Evolutionary conservation across 2,888 invertebrate species (phyloP).

Genomic region (Sinohyriopsis cumingii): DNA sequence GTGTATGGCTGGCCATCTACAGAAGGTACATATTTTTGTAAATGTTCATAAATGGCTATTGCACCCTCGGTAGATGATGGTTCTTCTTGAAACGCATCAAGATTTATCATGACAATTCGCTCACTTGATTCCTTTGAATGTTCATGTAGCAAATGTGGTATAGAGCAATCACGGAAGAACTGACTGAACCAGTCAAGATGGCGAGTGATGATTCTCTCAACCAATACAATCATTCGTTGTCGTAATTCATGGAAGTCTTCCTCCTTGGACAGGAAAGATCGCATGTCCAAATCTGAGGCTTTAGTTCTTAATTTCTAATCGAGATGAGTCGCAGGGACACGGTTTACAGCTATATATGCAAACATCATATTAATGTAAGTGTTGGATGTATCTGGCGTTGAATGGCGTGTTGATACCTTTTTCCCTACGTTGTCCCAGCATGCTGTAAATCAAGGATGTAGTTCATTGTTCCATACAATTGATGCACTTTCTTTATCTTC

Average conservation of each 20-base stretch:
- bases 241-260: too few species aligned
- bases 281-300: too few species aligned
- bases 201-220: slow-evolving; percentile 13
- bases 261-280: too few species aligned
- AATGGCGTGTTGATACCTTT: slow-evolving; percentile 18
- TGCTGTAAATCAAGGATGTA: slow-evolving; percentile 18
- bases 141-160: slow-evolving; percentile 19
- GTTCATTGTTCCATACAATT: not conserved
- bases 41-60: slow-evolving; percentile 14
- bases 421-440: slow-evolving; percentile 35
- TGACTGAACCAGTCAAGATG: slow-evolving; percentile 21
- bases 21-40: slow-evolving; percentile 27
- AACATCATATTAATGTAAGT: slow-evolving; percentile 27
- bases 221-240: slow-evolving; percentile 7
- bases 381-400: slow-evolving; percentile 8
- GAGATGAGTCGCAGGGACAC: slow-evolving; percentile 10
- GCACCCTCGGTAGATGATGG: slow-evolving; percentile 16
- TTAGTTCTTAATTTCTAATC: too few species aligned
- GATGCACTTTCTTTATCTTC: not conserved
- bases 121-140: slow-evolving; percentile 13
- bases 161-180: slow-evolving; percentile 7
- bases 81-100: slow-evolving; percentile 2
- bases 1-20: too few species aligned
- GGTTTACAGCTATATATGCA: slow-evolving; percentile 24
- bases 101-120: slow-evolving; percentile 17